Conservation (phyloP, 2,797 vertebrate genomes). For the Cyprinella venusta region DNA sequence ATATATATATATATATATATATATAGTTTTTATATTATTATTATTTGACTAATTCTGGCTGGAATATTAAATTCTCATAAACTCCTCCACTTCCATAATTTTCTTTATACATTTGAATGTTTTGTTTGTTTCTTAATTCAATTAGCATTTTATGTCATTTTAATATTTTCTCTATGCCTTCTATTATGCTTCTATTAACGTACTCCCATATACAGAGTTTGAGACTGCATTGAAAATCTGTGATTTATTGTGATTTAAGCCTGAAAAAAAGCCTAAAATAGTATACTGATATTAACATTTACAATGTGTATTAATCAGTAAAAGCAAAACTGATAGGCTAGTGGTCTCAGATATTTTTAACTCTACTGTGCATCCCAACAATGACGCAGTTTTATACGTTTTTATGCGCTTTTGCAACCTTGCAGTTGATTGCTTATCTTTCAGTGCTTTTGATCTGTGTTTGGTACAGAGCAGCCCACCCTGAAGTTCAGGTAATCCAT, state of each 20-base stretch:
- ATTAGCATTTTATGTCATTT: not conserved
- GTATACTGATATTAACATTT: not conserved
- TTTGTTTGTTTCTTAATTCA: too few relatives aligned
- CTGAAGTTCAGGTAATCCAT: constrained; percentile 46
- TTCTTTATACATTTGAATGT: not conserved
- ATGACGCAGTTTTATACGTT: too few relatives aligned
- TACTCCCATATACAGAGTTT: not conserved
- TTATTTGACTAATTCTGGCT: not conserved
- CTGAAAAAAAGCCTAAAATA: too few relatives aligned
- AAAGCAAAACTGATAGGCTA: not conserved
- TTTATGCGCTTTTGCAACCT: not conserved
- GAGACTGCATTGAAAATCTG: not conserved
- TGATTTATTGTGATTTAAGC: not conserved
- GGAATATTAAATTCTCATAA: not conserved
- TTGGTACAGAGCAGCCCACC: constrained; percentile 20
- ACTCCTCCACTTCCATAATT: not conserved
- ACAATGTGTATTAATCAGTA: not conserved
- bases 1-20: too few relatives aligned
- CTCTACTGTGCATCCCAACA: too few relatives aligned
- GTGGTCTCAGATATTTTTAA: not conserved
- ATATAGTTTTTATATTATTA: not conserved
- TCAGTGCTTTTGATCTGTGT: constrained; percentile 50
- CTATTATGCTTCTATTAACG: too few relatives aligned
- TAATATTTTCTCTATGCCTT: not conserved
- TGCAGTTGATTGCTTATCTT: constrained; percentile 53